Percentiles rank a stretch among this genome's conserved stretches.
phyloP scores from a whole-genome alignment of 2,113 vertebrate genomes.

The Clarias magur region DNA sequence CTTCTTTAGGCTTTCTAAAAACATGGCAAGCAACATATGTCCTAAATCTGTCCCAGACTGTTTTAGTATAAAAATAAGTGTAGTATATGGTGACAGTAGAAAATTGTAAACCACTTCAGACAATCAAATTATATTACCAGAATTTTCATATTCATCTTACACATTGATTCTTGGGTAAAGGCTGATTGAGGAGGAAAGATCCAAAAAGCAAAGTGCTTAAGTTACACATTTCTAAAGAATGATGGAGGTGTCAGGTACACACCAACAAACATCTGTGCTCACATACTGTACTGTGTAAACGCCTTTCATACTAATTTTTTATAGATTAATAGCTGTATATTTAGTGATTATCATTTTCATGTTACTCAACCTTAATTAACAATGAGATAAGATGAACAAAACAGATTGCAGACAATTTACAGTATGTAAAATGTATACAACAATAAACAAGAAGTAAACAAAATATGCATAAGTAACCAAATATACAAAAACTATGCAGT shows the following conservation, averaged over 20 bases:
- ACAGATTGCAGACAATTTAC: too few relatives aligned
- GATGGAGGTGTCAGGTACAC: not conserved
- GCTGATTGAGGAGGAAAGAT: not conserved
- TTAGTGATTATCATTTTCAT: not conserved
- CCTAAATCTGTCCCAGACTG: not conserved
- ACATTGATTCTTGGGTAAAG: not conserved
- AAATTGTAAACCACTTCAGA: not conserved
- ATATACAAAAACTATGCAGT: too few relatives aligned
- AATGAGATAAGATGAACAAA: too few relatives aligned
- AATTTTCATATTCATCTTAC: not conserved
- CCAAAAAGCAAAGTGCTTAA: not conserved
- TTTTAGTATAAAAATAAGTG: not conserved
- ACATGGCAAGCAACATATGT: slow-evolving; percentile 21
- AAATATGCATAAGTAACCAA: too few relatives aligned
- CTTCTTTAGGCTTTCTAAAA: slow-evolving; percentile 25
- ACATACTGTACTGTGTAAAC: not conserved
- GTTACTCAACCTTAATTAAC: not conserved
- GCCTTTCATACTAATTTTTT: not conserved
- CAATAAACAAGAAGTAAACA: too few relatives aligned
- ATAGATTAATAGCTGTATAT: not conserved
- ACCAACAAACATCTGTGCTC: not conserved
- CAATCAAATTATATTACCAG: not conserved
- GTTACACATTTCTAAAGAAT: not conserved
- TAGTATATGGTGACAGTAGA: not conserved
- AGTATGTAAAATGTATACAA: too few relatives aligned